phyloP scores from a whole-genome alignment of 2,888 invertebrate species.

The Boloria euphrosyne region DNA sequence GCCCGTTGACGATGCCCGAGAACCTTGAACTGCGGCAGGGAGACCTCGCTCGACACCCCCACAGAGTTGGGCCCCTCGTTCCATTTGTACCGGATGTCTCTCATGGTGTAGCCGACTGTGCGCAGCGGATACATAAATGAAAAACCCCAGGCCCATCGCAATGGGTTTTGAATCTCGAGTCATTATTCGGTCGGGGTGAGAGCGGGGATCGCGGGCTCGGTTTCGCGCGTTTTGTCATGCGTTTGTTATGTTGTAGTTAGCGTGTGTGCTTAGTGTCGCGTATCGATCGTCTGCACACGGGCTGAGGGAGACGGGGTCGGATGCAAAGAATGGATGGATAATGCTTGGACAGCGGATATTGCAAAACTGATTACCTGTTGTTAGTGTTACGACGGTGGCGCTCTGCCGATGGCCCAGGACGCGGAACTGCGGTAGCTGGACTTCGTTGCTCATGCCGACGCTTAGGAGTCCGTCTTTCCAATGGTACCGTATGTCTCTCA shows the following conservation, averaged over 20 bases:
- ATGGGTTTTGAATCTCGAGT: slow-evolving; percentile 79
- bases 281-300: slow-evolving; percentile 72
- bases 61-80: slow-evolving; percentile 97
- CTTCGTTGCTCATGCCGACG: slow-evolving; percentile 97
- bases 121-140: slow-evolving; percentile 79
- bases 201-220: slow-evolving; percentile 68
- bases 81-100: slow-evolving; percentile 98
- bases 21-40: slow-evolving; percentile 98
- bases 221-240: slow-evolving; percentile 73
- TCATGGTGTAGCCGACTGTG: slow-evolving; percentile 98
- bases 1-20: slow-evolving; percentile 97
- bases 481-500: slow-evolving; percentile 98
- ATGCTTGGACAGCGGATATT: slow-evolving; percentile 69
- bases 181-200: slow-evolving; percentile 73
- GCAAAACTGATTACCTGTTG: slow-evolving; percentile 90
- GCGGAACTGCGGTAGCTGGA: slow-evolving; percentile 98
- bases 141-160: slow-evolving; percentile 81
- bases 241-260: slow-evolving; percentile 71
- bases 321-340: slow-evolving; percentile 68
- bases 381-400: slow-evolving; percentile 95
- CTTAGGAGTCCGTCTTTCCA: slow-evolving; percentile 96
- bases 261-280: slow-evolving; percentile 77
- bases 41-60: slow-evolving; percentile 97
- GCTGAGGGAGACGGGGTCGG: slow-evolving; percentile 78
- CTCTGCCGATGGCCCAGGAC: slow-evolving; percentile 98